Base-by-base conservation (phyloP, 2,113 vertebrate species). In the Limnothrissa miodon region DNA sequence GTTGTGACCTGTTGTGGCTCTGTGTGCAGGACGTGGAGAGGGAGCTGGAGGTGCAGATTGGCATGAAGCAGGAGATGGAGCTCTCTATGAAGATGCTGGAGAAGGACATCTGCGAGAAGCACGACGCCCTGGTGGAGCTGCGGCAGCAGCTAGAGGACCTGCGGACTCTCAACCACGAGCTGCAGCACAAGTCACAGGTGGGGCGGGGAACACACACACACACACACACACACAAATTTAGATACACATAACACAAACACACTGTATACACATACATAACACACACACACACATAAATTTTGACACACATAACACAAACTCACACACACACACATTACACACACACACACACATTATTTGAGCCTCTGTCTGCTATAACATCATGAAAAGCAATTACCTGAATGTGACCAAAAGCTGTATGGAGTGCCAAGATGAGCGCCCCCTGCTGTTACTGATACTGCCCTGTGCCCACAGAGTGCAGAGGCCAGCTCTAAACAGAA, bases 11-110 rank as follows among this genome's bases (percentile, higher is more conserved):
- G 51, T 19, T 4, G 19, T 21, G 51, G 21, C 19, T 23, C 19
- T 56, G 51, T 42, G 42, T 56, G 83, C 91, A 99, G 98, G 98
- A 99, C 21, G 96, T 99, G 82, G 98, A 99, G 90, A 97, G 97
- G 42, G 98, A 99, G 90, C 93, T 99, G 92, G 98, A 99, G 89
- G 91, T 95, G 5, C 98, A 99, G 94, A 99, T 99, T 0, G 96
- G 98, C 79, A 99, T 99, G 96, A 96, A 97, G 80, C 98, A 99
- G 92, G 98, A 99, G 94, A 99, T 99, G 97, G 98, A 99, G 78
- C 78, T 99, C 87, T 97, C 97, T 39, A 98, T 99, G 97, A 98
- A 98, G 94, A 99, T 99, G 98, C 94, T 99, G 92, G 98, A 99
- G 92, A 99, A 99, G 74, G 98, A 99, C 21, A 93, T 99, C 79